Base-by-base conservation (phyloP, 2,113 vertebrate genomes). In the Morone saxatilis region DNA sequence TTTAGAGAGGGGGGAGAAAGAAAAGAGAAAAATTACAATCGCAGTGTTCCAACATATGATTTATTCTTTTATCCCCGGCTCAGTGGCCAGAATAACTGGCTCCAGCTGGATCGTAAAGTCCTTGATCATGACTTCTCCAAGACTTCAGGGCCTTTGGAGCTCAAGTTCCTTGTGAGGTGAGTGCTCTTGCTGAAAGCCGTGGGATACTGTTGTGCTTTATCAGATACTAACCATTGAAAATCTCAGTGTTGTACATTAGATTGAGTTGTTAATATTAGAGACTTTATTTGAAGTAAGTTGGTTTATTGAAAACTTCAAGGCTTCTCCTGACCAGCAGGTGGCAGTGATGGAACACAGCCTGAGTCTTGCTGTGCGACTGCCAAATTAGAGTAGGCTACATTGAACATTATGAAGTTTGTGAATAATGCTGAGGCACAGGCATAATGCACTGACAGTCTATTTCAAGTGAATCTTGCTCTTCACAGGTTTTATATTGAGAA, bases 401-500 rank as follows among this genome's bases (percentile, higher is more conserved):
- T 71, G n/a, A 45, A 45, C 48, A 62, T 45, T 10, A 75, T 66
- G 4, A 80, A 72, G 53, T 40, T 2, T 86, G 48, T 70, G 16
- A 47, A 56, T 76, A 57, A 59, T 71, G 40, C 25, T 71, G 40
- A 61, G 41, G 47, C 19, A 65, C 16, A 48, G 11, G 2, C 11
- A 45, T 50, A 66, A 74, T 81, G 57, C 67, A 73, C 48, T 48
- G 69, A 74, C 43, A n/a, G 2, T 53, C 13, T 48, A 38, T 60
- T 83, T 78, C 3, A 47, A 71, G n/a, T 47, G 54, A 47, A 69
- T 22, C 20, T 86, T 36, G 19, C 31, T 90, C 25, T 93, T 70
- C 87, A 57, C 95, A 99, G 98, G 92, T 99, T 99, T 96, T 99
- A 99, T 91, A 97, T 99, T 60, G 98, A 99, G 90, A 99, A 95